Evolutionary conservation across 2,888 invertebrate genomes (phyloP).

Genomic region (Cerastoderma edule): DNA sequence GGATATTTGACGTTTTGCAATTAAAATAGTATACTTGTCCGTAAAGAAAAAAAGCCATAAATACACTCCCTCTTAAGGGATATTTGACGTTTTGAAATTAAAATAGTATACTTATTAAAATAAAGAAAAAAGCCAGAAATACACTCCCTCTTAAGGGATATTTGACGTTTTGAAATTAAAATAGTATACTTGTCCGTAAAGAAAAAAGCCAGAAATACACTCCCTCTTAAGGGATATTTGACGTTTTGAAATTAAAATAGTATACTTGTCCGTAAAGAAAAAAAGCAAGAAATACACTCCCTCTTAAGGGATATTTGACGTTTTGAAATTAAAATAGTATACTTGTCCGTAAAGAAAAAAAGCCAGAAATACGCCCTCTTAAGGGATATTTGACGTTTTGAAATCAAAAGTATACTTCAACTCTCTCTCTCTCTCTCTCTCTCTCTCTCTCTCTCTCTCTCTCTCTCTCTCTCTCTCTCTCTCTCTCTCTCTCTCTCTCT

Average conservation of each 20-base stretch:
- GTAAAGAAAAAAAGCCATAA: too few species aligned
- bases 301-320: neutral
- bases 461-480: neutral
- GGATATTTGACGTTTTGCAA: too few species aligned
- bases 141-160: too few species aligned
- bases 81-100: too few species aligned
- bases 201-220: too few species aligned
- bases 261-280: neutral
- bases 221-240: neutral
- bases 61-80: too few species aligned
- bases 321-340: neutral
- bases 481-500: conserved; percentile 1
- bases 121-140: too few species aligned
- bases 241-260: neutral
- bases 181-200: too few species aligned
- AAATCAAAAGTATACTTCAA: neutral
- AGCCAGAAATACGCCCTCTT: neutral
- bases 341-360: neutral
- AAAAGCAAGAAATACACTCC: neutral
- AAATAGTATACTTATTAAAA: too few species aligned
- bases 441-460: neutral
- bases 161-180: too few species aligned
- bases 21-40: too few species aligned
- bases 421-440: neutral
- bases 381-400: neutral